Conservation (phyloP, 2,797 vertebrate genomes). For the Otolemur crassicaudatus region DNA sequence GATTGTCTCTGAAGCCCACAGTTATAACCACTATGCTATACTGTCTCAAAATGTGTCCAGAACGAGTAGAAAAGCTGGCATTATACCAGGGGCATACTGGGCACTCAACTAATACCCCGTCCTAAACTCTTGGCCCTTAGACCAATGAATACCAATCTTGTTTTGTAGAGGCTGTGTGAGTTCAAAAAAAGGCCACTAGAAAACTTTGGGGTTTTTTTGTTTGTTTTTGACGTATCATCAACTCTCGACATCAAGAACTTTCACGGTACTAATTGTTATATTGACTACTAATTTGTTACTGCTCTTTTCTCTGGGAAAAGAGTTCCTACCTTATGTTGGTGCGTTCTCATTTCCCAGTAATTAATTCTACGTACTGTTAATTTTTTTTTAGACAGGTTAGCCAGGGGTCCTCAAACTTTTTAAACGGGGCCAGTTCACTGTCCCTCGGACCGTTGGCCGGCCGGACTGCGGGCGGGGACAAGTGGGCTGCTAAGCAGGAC, state of each 20-base stretch:
- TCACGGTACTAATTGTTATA: neutral
- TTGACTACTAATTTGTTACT: neutral
- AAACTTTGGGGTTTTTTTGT: neutral
- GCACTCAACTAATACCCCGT: neutral
- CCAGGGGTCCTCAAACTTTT: no score
- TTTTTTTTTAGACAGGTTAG: neutral
- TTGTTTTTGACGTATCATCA: neutral
- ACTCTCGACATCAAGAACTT: neutral
- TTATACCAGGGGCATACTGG: neutral
- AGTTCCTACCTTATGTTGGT: neutral
- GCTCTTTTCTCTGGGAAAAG: neutral
- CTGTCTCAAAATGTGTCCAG: neutral
- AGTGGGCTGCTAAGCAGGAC: no score
- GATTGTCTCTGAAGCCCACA: neutral
- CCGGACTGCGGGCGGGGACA: no score
- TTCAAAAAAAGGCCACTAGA: neutral
- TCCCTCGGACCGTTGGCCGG: no score
- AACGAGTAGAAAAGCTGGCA: neutral
- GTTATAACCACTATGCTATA: neutral
- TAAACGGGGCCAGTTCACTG: no score
- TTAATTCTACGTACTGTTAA: conserved; percentile 1
- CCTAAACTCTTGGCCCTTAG: neutral
- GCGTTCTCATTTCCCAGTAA: neutral
- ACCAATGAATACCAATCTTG: neutral
- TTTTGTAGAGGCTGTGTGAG: neutral